phyloP scores from a whole-genome alignment of 2,113 vertebrate genomes.

The Phainopepla nitens region DNA sequence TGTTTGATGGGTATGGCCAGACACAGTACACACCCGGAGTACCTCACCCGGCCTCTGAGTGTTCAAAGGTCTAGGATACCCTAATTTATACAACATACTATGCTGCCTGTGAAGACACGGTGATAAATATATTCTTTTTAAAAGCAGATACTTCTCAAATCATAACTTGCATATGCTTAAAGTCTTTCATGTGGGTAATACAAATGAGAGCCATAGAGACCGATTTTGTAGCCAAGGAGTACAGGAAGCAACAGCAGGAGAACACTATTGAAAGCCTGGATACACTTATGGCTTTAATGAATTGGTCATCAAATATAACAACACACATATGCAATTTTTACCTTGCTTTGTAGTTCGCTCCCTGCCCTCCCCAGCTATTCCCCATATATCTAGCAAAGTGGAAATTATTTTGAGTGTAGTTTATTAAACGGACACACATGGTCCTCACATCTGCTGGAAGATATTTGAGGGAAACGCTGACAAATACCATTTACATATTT shows the following conservation, averaged over 20 bases:
- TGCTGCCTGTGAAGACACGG: constrained; percentile 51
- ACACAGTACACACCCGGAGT: constrained; percentile 9
- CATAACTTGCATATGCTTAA: constrained; percentile 74
- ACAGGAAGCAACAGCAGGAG: constrained; percentile 71
- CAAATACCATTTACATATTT: constrained; percentile 40
- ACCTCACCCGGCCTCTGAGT: constrained; percentile 54
- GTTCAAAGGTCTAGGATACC: constrained; percentile 60
- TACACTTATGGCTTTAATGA: constrained; percentile 61
- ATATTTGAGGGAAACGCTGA: neutral
- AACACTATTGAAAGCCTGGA: constrained; percentile 57
- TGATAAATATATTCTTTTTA: constrained; percentile 73
- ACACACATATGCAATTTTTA: constrained; percentile 57
- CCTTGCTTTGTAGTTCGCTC: constrained; percentile 47
- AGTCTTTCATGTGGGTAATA: constrained; percentile 77
- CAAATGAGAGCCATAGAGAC: constrained; percentile 69
- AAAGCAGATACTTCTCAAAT: constrained; percentile 76
- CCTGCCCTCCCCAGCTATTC: neutral
- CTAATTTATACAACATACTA: constrained; percentile 56
- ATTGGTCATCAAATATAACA: constrained; percentile 49
- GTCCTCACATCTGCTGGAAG: constrained; percentile 47
- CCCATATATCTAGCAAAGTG: constrained; percentile 33
- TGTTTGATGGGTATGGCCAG: constrained; percentile 69
- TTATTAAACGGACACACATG: constrained; percentile 50
- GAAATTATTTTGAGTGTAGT: constrained; percentile 45
- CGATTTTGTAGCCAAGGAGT: constrained; percentile 68